phyloP scores from a whole-genome alignment of 2,888 invertebrate genomes.

The Creontiades dilutus region DNA sequence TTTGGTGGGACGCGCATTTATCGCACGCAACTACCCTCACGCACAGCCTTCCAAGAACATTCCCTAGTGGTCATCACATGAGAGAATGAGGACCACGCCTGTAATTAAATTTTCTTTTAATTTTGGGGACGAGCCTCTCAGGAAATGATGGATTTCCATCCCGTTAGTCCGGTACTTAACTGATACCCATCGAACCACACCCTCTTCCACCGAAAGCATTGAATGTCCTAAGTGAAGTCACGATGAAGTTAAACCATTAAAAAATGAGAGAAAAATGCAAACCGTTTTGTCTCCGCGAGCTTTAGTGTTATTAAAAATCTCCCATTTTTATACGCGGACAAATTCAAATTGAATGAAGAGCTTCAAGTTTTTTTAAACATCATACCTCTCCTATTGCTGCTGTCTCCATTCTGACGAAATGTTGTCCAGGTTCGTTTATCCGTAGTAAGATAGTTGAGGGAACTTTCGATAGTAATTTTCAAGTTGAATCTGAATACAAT shows the following conservation, averaged over 20 bases:
- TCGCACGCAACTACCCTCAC: background rate
- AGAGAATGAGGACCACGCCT: constrained; percentile 15
- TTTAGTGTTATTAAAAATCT: too few species aligned
- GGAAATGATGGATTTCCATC: background rate
- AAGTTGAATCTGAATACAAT: too few species aligned
- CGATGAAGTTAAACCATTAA: background rate
- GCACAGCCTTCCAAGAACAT: background rate
- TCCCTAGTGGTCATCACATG: background rate
- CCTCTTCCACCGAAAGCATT: background rate
- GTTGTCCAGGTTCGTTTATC: too few species aligned
- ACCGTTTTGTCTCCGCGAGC: background rate
- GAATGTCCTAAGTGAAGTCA: background rate
- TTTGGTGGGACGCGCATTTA: background rate
- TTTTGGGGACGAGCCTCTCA: background rate
- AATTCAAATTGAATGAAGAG: background rate
- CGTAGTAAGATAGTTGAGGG: too few species aligned
- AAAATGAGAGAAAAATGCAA: background rate
- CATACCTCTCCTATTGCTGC: too few species aligned
- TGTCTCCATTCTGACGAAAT: too few species aligned
- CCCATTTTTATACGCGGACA: too few species aligned
- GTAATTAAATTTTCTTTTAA: constrained; percentile 12
- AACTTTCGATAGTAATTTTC: too few species aligned
- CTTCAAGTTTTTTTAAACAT: too few species aligned
- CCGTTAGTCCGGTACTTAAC: background rate
- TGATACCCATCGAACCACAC: constrained; percentile 24